A percentile compares a stretch with the other conserved stretches of the same genome.
Conservation (phyloP, 2,797 vertebrate species). For the Lateolabrax maculatus region DNA sequence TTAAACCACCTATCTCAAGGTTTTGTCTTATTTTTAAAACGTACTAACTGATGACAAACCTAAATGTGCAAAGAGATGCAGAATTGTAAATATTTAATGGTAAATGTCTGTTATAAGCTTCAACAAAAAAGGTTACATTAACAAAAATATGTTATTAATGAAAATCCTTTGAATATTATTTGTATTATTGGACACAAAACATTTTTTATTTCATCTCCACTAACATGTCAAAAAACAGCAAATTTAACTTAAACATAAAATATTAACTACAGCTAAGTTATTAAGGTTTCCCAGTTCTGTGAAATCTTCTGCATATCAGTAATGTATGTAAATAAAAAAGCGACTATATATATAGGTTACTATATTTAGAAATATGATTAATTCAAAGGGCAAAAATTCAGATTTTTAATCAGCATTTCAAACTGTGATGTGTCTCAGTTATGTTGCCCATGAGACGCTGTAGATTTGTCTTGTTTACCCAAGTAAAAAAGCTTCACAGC, state of each 20-base stretch:
- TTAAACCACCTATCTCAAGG: background rate
- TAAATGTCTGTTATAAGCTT: background rate
- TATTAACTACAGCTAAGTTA: background rate
- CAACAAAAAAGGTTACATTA: background rate
- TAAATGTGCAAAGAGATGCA: background rate
- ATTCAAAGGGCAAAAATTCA: background rate
- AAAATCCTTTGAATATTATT: background rate
- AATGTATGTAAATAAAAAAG: background rate
- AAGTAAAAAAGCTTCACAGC: slow-evolving; percentile 24
- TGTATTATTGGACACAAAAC: background rate
- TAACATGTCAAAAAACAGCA: background rate
- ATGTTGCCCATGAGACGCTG: background rate
- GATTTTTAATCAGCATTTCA: background rate
- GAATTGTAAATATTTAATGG: background rate
- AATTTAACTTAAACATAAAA: background rate
- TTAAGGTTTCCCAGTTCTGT: background rate
- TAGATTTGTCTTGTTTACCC: slow-evolving; percentile 33
- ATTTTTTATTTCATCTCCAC: background rate
- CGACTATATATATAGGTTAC: background rate
- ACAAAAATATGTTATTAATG: background rate
- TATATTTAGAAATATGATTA: background rate
- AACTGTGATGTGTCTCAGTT: background rate
- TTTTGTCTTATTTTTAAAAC: background rate
- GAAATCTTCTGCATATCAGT: background rate
- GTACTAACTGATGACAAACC: background rate